A percentile compares a stretch with the other conserved stretches of the same genome.
These are phyloP conservation scores for Xyliphius kryptos DNA, from an alignment of 2,113 vertebrate genomes.

Conservation along the genomic window DNA sequence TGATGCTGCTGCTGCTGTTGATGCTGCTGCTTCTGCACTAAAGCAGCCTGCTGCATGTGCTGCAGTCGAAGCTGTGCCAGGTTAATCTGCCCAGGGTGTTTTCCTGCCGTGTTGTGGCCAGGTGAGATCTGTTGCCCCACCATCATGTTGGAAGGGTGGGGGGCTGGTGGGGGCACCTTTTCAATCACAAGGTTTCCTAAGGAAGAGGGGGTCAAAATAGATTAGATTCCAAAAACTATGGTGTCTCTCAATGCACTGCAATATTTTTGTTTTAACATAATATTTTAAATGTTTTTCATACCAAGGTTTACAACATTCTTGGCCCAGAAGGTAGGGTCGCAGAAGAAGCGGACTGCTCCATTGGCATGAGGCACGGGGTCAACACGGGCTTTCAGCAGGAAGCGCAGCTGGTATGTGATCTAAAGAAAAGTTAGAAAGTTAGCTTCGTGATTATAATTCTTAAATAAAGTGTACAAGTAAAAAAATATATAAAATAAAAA, in stretches of 20 bases:
- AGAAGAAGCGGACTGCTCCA: slow-evolving; percentile 92
- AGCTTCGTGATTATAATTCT: too few species aligned
- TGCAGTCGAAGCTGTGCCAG: slow-evolving; percentile 92
- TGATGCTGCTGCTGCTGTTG: slow-evolving; percentile 88
- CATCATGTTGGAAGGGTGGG: slow-evolving; percentile 75
- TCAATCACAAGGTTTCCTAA: slow-evolving; percentile 93
- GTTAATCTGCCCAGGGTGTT: slow-evolving; percentile 91
- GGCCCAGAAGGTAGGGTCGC: slow-evolving; percentile 97
- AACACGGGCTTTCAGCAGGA: slow-evolving; percentile 86
- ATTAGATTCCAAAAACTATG: too few species aligned
- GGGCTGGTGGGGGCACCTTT: slow-evolving; percentile 78
- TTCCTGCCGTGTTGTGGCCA: slow-evolving; percentile 78
- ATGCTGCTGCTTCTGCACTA: slow-evolving; percentile 83
- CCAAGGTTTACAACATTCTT: slow-evolving; percentile 97
- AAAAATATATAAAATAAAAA: too few species aligned
- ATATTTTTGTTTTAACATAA: too few species aligned
- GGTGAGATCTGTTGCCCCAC: slow-evolving; percentile 79
- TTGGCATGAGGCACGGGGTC: slow-evolving; percentile 91
- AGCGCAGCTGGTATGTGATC: slow-evolving; percentile 91
- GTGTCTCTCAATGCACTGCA: too few species aligned
- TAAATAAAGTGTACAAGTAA: too few species aligned
- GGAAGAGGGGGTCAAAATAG: too few species aligned
- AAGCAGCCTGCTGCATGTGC: slow-evolving; percentile 94
- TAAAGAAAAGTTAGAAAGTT: too few species aligned
- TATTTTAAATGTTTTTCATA: too few species aligned